Evolutionary conservation across 2,797 vertebrate species (phyloP).

Genomic region (Acrossocheilus fasciatus): DNA sequence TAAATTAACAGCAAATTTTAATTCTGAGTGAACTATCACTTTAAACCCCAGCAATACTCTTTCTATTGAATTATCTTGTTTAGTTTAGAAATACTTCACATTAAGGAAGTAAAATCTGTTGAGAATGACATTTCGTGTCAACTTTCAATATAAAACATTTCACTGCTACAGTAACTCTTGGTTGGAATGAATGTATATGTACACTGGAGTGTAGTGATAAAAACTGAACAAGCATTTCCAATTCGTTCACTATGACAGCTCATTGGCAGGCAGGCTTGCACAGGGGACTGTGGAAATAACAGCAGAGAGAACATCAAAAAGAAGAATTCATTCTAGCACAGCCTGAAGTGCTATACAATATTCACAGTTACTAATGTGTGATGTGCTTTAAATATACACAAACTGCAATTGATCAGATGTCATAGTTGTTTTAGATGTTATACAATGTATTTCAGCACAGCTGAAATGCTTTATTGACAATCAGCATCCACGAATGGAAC

Average conservation of each 20-base stretch:
- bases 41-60: neutral
- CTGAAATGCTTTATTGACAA: neutral
- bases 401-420: neutral
- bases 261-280: neutral
- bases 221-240: neutral
- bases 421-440: neutral
- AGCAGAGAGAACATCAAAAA: neutral
- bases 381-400: neutral
- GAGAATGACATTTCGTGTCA: neutral
- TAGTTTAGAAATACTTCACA: neutral
- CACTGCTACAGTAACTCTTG: neutral
- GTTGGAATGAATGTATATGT: neutral
- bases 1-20: too few species aligned
- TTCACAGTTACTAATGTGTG: neutral
- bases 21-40: too few species aligned
- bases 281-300: neutral
- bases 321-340: neutral
- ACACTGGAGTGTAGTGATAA: neutral
- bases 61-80: neutral
- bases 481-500: neutral
- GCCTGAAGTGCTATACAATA: neutral
- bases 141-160: neutral
- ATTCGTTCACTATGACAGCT: neutral
- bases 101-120: neutral
- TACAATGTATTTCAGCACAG: neutral